Conservation (phyloP, 2,797 vertebrate genomes). For the Onychomys torridus region DNA sequence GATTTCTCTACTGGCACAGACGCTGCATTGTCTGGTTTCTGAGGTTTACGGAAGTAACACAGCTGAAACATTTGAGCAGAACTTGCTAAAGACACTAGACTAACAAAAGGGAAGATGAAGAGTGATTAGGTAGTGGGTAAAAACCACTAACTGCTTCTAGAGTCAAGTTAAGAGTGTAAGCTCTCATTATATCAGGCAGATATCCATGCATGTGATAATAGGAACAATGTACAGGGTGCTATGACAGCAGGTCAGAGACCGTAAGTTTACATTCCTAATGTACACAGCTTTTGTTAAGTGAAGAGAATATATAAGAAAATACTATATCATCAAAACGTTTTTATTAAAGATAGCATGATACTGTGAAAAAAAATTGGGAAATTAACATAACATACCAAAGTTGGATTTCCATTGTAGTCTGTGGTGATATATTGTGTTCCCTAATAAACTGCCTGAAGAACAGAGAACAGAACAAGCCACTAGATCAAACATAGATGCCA, state of each 20-base stretch:
- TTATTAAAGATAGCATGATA: neutral
- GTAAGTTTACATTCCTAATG: neutral
- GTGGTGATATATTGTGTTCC: no score
- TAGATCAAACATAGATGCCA: no score
- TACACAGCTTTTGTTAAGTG: neutral
- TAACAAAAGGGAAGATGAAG: slow-evolving; percentile 11
- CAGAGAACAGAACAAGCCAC: no score
- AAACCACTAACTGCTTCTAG: neutral
- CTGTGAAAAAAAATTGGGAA: neutral
- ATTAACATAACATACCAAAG: neutral
- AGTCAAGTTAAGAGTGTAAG: neutral
- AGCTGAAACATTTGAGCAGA: neutral
- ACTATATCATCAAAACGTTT: neutral
- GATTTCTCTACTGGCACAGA: neutral
- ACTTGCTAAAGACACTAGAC: neutral
- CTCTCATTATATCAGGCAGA: neutral
- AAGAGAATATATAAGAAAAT: neutral
- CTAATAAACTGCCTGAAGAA: no score
- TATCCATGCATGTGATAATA: neutral
- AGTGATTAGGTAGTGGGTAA: neutral
- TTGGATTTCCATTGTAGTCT: neutral
- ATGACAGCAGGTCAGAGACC: neutral
- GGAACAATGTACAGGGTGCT: neutral
- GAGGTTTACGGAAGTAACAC: neutral
- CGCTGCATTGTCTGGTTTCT: neutral